These are phyloP conservation scores for Rotaria magnacalcarata DNA, from an alignment of 2,888 invertebrate species.

Conservation along the genomic window DNA sequence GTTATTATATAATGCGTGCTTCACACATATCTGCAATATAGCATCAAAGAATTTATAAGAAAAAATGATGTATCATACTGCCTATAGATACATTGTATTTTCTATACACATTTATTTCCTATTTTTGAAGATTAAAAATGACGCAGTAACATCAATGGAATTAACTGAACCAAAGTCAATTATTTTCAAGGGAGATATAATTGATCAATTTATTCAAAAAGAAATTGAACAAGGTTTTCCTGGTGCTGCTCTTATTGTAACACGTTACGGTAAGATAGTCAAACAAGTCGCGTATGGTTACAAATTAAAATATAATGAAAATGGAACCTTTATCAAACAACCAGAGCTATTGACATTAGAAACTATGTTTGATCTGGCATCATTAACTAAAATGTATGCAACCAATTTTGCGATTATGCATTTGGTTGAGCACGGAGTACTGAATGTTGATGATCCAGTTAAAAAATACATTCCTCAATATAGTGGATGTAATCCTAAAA, in stretches of 20 bases:
- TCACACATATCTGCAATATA: too few relatives aligned
- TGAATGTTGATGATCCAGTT: background rate
- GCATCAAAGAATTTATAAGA: too few relatives aligned
- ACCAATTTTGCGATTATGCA: constrained; percentile 15
- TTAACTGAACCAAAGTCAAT: background rate
- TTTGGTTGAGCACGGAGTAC: background rate
- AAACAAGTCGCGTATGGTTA: background rate
- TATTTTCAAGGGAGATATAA: background rate
- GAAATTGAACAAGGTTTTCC: constrained; percentile 5
- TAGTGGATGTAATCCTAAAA: constrained; percentile 1
- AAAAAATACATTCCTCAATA: background rate
- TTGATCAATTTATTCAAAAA: background rate
- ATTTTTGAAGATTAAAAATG: too few relatives aligned
- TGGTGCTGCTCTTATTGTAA: background rate
- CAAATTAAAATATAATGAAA: constrained; percentile 13
- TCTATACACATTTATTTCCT: too few relatives aligned
- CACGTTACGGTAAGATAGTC: background rate
- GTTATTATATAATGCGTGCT: too few relatives aligned
- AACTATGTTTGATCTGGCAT: constrained; percentile 2
- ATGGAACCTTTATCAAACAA: background rate
- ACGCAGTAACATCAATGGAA: too few relatives aligned
- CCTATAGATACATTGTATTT: too few relatives aligned
- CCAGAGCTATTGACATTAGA: background rate
- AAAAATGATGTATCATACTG: too few relatives aligned
- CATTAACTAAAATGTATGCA: constrained; percentile 35